Evolutionary conservation across 1,140 invertebrate genomes (phyloP), one percentile per base, ranked within the genome.

Genomic region (Adelges cooleyi): DNA sequence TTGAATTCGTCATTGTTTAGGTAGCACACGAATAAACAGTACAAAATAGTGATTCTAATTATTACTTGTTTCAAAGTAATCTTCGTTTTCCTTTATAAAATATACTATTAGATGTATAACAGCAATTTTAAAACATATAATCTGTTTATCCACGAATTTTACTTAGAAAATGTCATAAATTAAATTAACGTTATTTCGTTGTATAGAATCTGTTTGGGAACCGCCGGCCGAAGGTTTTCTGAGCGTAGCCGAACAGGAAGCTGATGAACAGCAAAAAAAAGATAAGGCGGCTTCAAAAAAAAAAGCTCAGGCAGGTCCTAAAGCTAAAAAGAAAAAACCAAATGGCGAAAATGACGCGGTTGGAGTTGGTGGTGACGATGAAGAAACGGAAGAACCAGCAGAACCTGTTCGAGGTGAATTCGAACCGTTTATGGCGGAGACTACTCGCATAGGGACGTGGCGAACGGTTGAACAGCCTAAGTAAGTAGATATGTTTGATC

Each of bases 161-260:
- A 17, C 22, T 51, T 23, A 65, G 27, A 66, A 38, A 20, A 66
- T 68, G 56, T 4, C n/a, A n/a, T n/a, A n/a, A n/a, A n/a, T n/a
- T n/a, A n/a, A n/a, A n/a, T n/a, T n/a, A n/a, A n/a, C n/a, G n/a
- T n/a, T n/a, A n/a, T n/a, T n/a, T 51, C 20, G 20, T 15, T 56
- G 65, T 68, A 22, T 65, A 81, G 83, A 86, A 75, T 81, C 84
- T 0, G 73, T 78, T 1, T 85, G 83, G 84, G 78, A 83, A 56
- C 73, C 77, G 23, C 85, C 85, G 10, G 76, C 75, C 27, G 84
- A 85, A 69, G 84, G 83, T 10, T 87, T 75, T 69, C 72, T 84
- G 48, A 79, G 80, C 9, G 72, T 85, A 23, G 76, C 75, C 50
- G 84, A 86, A 69, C 84, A 86, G 46, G 40, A 68, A 29, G 65